A percentile compares a stretch with the other conserved stretches of the same genome.
Evolutionary conservation across 2,888 invertebrate species (phyloP).

Genomic region (Selenia dentaria): DNA sequence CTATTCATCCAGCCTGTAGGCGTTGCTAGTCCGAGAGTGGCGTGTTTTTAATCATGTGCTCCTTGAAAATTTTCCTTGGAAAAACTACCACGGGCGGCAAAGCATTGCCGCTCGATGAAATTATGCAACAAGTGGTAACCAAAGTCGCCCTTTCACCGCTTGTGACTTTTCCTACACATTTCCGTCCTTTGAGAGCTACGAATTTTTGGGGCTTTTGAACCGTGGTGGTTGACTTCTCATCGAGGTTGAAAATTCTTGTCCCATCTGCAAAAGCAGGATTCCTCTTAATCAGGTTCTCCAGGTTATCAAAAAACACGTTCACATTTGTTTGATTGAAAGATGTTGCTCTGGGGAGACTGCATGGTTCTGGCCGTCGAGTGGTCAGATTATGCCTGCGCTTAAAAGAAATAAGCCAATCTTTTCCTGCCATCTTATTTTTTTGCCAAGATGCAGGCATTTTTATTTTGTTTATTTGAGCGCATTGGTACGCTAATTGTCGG

Average conservation of each 20-base stretch:
- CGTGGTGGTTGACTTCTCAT: background rate
- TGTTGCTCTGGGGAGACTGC: background rate
- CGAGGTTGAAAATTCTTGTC: background rate
- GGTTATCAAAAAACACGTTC: background rate
- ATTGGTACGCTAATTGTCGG: constrained; percentile 18
- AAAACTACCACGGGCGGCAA: background rate
- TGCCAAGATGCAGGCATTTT: constrained; percentile 9
- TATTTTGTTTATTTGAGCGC: constrained; percentile 20
- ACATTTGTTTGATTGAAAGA: background rate
- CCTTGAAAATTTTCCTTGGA: background rate
- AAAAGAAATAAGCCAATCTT: background rate
- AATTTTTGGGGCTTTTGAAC: background rate
- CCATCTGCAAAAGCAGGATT: background rate
- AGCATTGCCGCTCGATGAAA: background rate
- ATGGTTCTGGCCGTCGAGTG: background rate
- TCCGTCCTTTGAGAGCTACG: background rate
- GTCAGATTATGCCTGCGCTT: background rate
- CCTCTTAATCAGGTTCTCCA: background rate
- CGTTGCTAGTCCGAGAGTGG: background rate
- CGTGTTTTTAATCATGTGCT: background rate
- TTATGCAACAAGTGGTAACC: background rate
- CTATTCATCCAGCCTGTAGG: background rate
- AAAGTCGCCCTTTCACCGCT: background rate
- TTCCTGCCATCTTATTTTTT: background rate
- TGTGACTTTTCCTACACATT: background rate